Percentiles rank a stretch among this genome's conserved stretches.
phyloP scores from a whole-genome alignment of 2,797 vertebrate genomes.

The Chaetophractus vellerosus region DNA sequence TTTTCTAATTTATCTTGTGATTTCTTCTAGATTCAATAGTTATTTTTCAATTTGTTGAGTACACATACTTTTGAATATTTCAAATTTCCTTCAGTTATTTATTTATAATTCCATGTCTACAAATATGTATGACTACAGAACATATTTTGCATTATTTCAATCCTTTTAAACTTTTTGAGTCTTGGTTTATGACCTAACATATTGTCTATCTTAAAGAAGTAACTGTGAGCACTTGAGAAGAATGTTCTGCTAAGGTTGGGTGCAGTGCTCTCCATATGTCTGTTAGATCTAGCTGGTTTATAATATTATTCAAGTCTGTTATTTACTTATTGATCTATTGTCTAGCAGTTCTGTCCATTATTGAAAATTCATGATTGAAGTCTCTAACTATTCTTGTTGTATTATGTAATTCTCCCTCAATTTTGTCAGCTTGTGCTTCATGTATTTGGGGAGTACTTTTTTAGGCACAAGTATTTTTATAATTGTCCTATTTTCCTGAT shows the following conservation, averaged over 20 bases:
- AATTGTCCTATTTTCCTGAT: neutral
- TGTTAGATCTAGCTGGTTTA: neutral
- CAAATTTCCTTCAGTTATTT: neutral
- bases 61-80: neutral
- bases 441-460: neutral
- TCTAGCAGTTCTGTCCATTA: neutral
- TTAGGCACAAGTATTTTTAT: neutral
- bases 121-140: neutral
- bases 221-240: neutral
- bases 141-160: neutral
- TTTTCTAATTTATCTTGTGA: neutral
- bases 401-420: neutral
- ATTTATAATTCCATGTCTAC: neutral
- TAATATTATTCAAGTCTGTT: neutral
- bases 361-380: neutral
- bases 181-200: neutral
- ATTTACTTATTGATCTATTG: neutral
- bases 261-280: neutral
- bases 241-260: neutral
- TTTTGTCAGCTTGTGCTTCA: neutral
- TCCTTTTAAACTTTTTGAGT: neutral
- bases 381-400: neutral
- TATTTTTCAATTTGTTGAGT: neutral
- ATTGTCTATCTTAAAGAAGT: neutral
- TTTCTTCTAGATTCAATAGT: neutral